Percentiles rank a stretch among this genome's conserved stretches.
These are phyloP conservation scores for Urocynchramus pylzowi DNA, from an alignment of 2,113 vertebrate species.

Conservation along the genomic window DNA sequence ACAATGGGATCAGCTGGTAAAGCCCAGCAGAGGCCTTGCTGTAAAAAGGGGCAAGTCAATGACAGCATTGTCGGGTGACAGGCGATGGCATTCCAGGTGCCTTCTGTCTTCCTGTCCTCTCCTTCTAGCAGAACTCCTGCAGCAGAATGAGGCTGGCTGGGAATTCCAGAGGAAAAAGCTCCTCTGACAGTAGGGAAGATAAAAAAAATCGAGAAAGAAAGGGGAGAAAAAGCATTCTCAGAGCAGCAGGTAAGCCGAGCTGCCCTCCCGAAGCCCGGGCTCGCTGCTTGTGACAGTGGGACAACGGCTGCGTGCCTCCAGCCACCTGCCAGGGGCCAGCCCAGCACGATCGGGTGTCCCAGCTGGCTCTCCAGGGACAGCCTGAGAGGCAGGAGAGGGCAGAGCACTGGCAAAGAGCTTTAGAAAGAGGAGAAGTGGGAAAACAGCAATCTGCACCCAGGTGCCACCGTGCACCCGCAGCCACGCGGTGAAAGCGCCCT, in stretches of 20 bases:
- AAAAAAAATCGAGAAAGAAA: background rate
- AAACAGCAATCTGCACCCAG: fast-evolving
- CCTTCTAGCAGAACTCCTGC: background rate
- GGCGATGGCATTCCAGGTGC: background rate
- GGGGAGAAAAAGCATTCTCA: too few species aligned
- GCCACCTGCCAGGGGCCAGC: slow-evolving; percentile 21
- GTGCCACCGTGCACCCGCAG: fast-evolving
- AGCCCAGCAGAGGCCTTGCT: background rate
- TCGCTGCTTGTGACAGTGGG: background rate
- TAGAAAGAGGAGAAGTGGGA: fast-evolving
- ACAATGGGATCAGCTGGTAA: slow-evolving; percentile 21
- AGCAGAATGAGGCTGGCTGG: background rate
- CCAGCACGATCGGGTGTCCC: slow-evolving; percentile 7
- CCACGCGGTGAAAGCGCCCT: fast-evolving
- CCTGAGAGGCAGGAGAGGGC: background rate
- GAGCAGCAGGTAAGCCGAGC: background rate
- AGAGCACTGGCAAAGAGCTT: background rate
- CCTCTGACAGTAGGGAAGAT: background rate
- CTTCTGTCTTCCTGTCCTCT: background rate
- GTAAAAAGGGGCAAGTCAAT: background rate
- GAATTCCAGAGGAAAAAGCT: background rate
- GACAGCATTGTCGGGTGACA: background rate
- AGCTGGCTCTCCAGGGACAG: background rate
- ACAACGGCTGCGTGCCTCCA: background rate
- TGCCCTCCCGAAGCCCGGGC: background rate